Percentiles rank a stretch among this genome's conserved stretches.
Evolutionary conservation across 2,888 invertebrate genomes (phyloP).

Genomic region (Suillia variegata): DNA sequence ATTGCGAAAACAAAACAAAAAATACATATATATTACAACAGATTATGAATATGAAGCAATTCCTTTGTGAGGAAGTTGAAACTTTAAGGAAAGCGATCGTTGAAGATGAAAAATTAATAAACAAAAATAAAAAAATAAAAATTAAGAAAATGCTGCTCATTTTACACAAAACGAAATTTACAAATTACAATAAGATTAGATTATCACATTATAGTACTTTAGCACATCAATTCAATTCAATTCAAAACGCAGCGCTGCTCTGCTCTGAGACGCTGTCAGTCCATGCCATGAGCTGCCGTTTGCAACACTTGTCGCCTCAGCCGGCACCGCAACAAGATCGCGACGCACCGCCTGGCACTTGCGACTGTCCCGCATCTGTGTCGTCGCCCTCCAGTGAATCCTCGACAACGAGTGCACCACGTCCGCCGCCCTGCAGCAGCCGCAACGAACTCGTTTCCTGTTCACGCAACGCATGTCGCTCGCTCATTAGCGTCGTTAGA

Average conservation of each 20-base stretch:
- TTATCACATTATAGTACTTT: not conserved
- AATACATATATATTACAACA: too few species aligned
- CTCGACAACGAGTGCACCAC: conserved; percentile 28
- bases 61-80: too few species aligned
- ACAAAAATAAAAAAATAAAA: not conserved
- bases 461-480: conserved; percentile 38
- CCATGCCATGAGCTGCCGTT: not conserved
- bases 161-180: not conserved
- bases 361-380: conserved; percentile 10
- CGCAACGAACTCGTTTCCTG: conserved; percentile 38
- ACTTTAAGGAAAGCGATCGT: too few species aligned
- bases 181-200: conserved; percentile 1
- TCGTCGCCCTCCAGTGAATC: conserved; percentile 34
- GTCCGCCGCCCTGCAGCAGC: conserved; percentile 27
- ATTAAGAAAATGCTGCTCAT: not conserved
- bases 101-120: too few species aligned
- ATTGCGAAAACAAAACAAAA: too few species aligned
- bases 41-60: too few species aligned
- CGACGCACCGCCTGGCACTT: conserved; percentile 25
- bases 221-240: not conserved
- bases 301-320: too few species aligned
- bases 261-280: not conserved
- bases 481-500: conserved; percentile 76
- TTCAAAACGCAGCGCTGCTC: not conserved
- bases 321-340: conserved; percentile 28